Evolutionary conservation across 2,888 invertebrate genomes (phyloP).

Genomic region (Salpingus planirostris): DNA sequence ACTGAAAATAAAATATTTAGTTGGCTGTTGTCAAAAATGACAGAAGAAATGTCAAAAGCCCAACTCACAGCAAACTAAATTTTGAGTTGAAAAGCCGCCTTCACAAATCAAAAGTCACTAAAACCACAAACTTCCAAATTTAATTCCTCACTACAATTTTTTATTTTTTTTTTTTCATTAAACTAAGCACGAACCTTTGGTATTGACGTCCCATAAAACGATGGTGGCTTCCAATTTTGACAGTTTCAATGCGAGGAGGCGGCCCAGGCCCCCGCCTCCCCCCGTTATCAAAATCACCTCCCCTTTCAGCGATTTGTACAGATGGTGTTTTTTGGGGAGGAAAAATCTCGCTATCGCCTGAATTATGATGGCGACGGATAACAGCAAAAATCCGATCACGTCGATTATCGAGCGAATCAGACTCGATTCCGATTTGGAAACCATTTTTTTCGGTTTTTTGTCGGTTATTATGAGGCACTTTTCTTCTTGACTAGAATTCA

Average conservation of each 20-base stretch:
- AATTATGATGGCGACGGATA: slow-evolving; percentile 38
- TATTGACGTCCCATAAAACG: slow-evolving; percentile 85
- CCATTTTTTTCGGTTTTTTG: no score
- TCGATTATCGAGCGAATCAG: no score
- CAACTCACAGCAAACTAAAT: no score
- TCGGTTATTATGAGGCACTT: no score
- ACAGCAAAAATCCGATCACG: slow-evolving; percentile 36
- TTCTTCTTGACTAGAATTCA: no score
- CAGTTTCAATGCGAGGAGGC: slow-evolving; percentile 64
- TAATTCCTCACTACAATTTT: no score
- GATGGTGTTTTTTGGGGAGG: slow-evolving; percentile 52
- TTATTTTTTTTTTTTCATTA: no score
- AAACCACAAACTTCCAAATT: background rate
- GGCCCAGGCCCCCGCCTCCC: slow-evolving; percentile 78
- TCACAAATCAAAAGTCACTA: background rate
- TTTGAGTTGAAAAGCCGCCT: no score
- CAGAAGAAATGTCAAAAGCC: no score
- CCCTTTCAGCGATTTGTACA: slow-evolving; percentile 61
- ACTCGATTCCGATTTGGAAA: no score
- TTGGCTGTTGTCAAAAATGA: no score
- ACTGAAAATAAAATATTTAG: no score
- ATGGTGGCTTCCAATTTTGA: slow-evolving; percentile 70
- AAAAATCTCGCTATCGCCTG: slow-evolving; percentile 36
- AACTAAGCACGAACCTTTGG: slow-evolving; percentile 53
- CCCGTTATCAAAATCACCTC: slow-evolving; percentile 83